Evolutionary conservation across 1,140 invertebrate genomes (phyloP).

Genomic region (Hyles vespertilio): DNA sequence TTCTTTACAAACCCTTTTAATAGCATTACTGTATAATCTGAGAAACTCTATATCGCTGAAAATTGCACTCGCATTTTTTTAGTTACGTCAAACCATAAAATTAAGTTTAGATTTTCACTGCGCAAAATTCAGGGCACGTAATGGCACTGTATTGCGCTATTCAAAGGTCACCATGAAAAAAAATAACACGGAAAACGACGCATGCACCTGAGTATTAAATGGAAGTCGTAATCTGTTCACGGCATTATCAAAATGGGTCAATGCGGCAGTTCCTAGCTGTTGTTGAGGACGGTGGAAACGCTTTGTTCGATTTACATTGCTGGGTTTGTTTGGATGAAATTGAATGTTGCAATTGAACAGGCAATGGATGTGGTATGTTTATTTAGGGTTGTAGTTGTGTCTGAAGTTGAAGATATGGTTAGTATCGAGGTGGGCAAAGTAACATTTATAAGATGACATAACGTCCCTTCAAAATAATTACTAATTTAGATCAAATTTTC

Average conservation of each 20-base stretch:
- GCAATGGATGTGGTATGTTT: background rate
- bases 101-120: background rate
- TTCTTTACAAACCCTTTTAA: too few relatives aligned
- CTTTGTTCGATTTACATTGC: slow-evolving; percentile 37
- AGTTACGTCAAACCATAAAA: background rate
- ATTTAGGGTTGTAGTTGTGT: background rate
- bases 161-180: slow-evolving; percentile 2
- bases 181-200: slow-evolving; percentile 28
- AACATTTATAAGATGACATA: too few relatives aligned
- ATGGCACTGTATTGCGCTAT: background rate
- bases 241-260: slow-evolving; percentile 71
- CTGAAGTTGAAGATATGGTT: background rate
- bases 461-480: too few relatives aligned
- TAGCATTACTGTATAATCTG: too few relatives aligned
- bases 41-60: background rate
- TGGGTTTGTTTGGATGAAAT: too few relatives aligned
- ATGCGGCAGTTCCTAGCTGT: slow-evolving; percentile 40
- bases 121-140: background rate
- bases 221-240: slow-evolving; percentile 55
- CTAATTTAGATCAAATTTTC: too few relatives aligned
- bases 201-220: slow-evolving; percentile 57
- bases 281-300: slow-evolving; percentile 31
- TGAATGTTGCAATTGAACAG: background rate
- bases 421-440: too few relatives aligned
- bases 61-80: background rate